A percentile compares a stretch with the other conserved stretches of the same genome.
phyloP scores from a whole-genome alignment of 2,113 vertebrate genomes.

The Gobius niger region DNA sequence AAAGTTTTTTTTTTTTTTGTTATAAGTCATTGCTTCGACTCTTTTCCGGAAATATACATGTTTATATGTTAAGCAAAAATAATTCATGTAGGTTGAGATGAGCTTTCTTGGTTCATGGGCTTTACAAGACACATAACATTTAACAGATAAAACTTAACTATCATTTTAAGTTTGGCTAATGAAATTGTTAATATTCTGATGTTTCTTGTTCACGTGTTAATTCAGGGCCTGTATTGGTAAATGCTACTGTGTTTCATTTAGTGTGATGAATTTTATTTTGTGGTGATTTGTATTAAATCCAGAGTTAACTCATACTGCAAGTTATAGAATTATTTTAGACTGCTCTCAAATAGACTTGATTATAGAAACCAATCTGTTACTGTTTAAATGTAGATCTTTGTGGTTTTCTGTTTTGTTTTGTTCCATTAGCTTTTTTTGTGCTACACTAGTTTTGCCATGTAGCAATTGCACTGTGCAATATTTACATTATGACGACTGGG shows the following conservation, averaged over 20 bases:
- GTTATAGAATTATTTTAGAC: slow-evolving; percentile 90
- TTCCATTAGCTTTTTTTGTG: slow-evolving; percentile 84
- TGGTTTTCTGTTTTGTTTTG: slow-evolving; percentile 82
- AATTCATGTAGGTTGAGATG: slow-evolving; percentile 71
- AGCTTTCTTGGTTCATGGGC: slow-evolving; percentile 47
- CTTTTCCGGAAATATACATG: not conserved
- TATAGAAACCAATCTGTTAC: slow-evolving; percentile 91
- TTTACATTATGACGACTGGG: slow-evolving; percentile 99
- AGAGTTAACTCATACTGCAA: slow-evolving; percentile 98
- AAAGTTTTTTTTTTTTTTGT: not conserved
- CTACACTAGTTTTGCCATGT: slow-evolving; percentile 99
- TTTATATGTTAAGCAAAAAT: slow-evolving; percentile 56
- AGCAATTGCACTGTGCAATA: slow-evolving; percentile 99
- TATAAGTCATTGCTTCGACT: not conserved
- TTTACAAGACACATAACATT: slow-evolving; percentile 58
- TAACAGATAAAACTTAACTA: slow-evolving; percentile 72
- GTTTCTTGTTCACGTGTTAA: slow-evolving; percentile 75
- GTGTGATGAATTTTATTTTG: slow-evolving; percentile 76
- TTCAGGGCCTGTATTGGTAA: slow-evolving; percentile 91
- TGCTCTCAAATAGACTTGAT: slow-evolving; percentile 86
- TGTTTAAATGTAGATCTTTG: slow-evolving; percentile 88
- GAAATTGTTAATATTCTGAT: slow-evolving; percentile 57
- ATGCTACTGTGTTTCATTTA: slow-evolving; percentile 85
- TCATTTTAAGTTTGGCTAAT: slow-evolving; percentile 15
- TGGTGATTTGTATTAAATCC: slow-evolving; percentile 76